Conservation (phyloP, 2,888 invertebrate genomes). For the Allophyes oxyacanthae region DNA sequence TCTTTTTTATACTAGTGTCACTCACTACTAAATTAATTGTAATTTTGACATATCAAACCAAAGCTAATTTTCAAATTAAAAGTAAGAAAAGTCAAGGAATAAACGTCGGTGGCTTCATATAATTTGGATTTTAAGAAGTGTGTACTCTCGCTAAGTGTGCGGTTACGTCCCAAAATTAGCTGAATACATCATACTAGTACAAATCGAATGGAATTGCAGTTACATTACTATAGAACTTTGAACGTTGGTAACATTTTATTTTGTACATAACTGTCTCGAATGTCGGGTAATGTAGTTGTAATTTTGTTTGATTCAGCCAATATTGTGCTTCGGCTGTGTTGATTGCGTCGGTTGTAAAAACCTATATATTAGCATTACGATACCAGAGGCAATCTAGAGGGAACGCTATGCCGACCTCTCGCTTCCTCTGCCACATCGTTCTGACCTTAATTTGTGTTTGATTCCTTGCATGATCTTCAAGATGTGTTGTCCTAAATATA, state of each 20-base stretch:
- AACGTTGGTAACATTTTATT: conserved; percentile 71
- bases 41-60: conserved; percentile 54
- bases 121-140: conserved; percentile 34
- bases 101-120: conserved; percentile 15
- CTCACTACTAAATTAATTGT: conserved; percentile 44
- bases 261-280: conserved; percentile 78
- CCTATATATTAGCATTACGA: neutral
- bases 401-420: conserved; percentile 20
- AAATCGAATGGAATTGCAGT: conserved; percentile 67
- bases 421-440: neutral
- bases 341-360: conserved; percentile 52
- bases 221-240: conserved; percentile 63
- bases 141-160: conserved; percentile 60
- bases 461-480: conserved; percentile 1
- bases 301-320: conserved; percentile 62
- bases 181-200: conserved; percentile 67
- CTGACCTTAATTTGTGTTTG: conserved; percentile 1
- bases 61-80: conserved; percentile 43
- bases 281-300: conserved; percentile 65
- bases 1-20: conserved; percentile 42
- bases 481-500: neutral
- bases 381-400: conserved; percentile 8
- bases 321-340: conserved; percentile 68
- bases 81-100: conserved; percentile 25
- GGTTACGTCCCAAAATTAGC: conserved; percentile 65